Evolutionary conservation across 2,113 vertebrate species (phyloP).

Genomic region (Apodemus sylvaticus): DNA sequence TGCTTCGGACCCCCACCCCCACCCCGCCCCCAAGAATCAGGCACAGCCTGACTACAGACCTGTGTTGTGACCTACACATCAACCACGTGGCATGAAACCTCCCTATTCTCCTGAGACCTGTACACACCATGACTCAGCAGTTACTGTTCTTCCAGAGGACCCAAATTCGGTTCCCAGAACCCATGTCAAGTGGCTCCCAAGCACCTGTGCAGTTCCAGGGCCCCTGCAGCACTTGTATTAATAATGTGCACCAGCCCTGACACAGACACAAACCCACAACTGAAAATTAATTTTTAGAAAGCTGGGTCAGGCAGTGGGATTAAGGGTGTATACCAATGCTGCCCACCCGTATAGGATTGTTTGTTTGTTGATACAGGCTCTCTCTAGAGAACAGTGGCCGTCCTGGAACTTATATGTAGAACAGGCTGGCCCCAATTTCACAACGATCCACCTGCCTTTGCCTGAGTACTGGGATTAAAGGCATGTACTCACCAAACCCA

Average conservation of each 20-base stretch:
- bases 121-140: background rate
- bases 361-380: background rate
- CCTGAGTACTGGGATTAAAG: background rate
- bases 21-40: background rate
- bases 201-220: background rate
- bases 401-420: background rate
- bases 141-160: too few relatives aligned
- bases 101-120: background rate
- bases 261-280: background rate
- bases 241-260: background rate
- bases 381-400: background rate
- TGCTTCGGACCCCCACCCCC: too few relatives aligned
- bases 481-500: background rate
- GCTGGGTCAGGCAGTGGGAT: background rate
- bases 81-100: background rate
- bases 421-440: background rate
- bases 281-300: background rate
- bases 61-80: background rate
- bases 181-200: background rate
- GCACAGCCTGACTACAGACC: background rate
- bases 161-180: too few relatives aligned
- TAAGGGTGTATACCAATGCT: too few relatives aligned
- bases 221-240: background rate
- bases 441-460: too few relatives aligned
- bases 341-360: too few relatives aligned